Conservation (phyloP, 2,113 vertebrate species). For the Lycaon pictus region DNA sequence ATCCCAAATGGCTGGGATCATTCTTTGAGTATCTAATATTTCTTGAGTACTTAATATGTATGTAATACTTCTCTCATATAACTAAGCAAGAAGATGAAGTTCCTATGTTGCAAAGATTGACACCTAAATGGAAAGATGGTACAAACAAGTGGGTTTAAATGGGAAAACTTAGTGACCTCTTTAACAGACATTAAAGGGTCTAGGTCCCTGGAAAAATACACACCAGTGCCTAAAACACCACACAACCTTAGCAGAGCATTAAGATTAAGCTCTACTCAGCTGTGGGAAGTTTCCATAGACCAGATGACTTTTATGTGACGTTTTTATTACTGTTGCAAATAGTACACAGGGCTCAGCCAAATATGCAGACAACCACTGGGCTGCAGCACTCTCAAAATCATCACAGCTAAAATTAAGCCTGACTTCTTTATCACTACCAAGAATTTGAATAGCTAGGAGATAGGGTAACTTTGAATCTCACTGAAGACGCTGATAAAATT, state of each 20-base stretch:
- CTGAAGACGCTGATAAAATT: background rate
- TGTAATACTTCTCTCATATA: constrained; percentile 18
- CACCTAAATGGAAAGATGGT: constrained; percentile 29
- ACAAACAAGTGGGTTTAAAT: constrained; percentile 42
- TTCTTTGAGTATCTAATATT: constrained; percentile 48
- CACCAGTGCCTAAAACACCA: constrained; percentile 42
- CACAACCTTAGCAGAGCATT: constrained; percentile 22
- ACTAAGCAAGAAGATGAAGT: constrained; percentile 64
- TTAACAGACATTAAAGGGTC: constrained; percentile 50
- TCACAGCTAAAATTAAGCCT: constrained; percentile 60
- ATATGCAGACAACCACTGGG: background rate
- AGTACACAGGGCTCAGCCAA: constrained; percentile 33
- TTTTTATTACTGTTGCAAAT: constrained; percentile 70
- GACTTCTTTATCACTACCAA: background rate
- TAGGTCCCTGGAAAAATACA: constrained; percentile 40
- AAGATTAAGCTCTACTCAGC: constrained; percentile 49
- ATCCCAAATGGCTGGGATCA: constrained; percentile 28
- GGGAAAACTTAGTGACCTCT: constrained; percentile 39
- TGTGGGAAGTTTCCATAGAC: constrained; percentile 37
- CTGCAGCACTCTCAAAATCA: constrained; percentile 38
- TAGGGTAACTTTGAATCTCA: background rate
- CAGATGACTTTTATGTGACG: constrained; percentile 58
- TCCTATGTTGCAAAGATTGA: constrained; percentile 44
- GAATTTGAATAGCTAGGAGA: background rate
- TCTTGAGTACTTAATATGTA: constrained; percentile 38